Evolutionary conservation across 2,888 invertebrate genomes (phyloP).

Genomic region (Eulithis testata): DNA sequence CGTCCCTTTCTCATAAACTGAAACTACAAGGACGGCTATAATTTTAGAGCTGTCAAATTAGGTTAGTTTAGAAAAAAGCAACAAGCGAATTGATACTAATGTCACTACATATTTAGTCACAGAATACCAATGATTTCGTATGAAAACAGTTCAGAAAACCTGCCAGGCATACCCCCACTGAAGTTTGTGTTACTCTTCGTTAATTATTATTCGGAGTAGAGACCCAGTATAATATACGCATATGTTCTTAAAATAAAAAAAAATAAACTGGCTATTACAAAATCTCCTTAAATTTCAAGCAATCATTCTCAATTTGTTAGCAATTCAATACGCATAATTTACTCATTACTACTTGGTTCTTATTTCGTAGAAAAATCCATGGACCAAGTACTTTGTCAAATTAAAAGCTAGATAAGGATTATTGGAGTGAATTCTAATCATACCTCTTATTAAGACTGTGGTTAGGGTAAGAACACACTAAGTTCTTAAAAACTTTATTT

Average conservation of each 20-base stretch:
- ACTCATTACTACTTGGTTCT: constrained; percentile 31
- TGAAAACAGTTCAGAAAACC: no score
- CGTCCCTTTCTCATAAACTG: no score
- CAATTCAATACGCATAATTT: constrained; percentile 36
- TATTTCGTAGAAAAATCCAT: constrained; percentile 4
- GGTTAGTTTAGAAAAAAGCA: no score
- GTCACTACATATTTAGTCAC: no score
- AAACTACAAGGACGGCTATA: no score
- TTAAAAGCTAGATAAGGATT: constrained; percentile 26
- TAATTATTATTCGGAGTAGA: no score
- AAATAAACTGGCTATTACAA: constrained; percentile 22
- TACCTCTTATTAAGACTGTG: constrained; percentile 50
- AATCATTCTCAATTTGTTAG: constrained; percentile 41
- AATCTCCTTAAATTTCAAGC: constrained; percentile 34
- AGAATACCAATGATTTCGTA: no score
- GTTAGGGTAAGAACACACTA: constrained; percentile 17
- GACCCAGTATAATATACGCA: constrained; percentile 1
- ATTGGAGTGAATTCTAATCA: constrained; percentile 40
- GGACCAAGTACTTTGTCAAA: constrained; percentile 37
- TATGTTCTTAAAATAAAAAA: background rate
- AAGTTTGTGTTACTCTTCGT: no score
- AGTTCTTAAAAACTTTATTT: no score
- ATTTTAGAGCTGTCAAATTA: no score
- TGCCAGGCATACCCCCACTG: no score
- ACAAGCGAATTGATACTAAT: no score